Evolutionary conservation across 1,140 invertebrate species (phyloP).

Genomic region (Tetramorium parvispinum): DNA sequence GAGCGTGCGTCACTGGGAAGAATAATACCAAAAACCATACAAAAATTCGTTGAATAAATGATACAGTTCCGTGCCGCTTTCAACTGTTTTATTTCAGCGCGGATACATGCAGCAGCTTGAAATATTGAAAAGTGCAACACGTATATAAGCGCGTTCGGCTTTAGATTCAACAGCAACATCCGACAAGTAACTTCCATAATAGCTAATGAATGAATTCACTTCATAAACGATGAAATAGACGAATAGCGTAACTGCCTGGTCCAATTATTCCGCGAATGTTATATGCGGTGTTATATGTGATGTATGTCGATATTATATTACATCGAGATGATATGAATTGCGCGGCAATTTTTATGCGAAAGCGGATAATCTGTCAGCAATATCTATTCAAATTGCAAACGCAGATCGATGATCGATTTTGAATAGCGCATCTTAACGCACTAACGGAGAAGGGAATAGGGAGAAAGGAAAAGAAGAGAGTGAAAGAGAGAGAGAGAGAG

Average conservation of each 20-base stretch:
- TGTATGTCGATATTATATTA: neutral
- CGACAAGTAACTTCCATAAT: neutral
- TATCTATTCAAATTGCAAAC: neutral
- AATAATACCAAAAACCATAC: slow-evolving; percentile 5
- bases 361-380: neutral
- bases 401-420: neutral
- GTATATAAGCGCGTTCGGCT: neutral
- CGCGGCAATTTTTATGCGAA: neutral
- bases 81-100: slow-evolving; percentile 25
- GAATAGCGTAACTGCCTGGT: neutral
- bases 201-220: slow-evolving; percentile 29
- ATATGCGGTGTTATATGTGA: neutral
- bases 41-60: slow-evolving; percentile 49
- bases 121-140: slow-evolving; percentile 42
- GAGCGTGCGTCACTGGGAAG: neutral
- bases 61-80: slow-evolving; percentile 11
- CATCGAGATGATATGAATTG: neutral
- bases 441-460: too few relatives aligned
- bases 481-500: too few relatives aligned
- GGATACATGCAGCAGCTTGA: slow-evolving; percentile 3
- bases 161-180: slow-evolving; percentile 4
- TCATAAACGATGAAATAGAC: neutral
- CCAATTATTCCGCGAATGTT: neutral
- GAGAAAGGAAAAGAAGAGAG: neutral
- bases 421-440: neutral